phyloP scores from a whole-genome alignment of 2,113 vertebrate genomes.

The Mellivora capensis region DNA sequence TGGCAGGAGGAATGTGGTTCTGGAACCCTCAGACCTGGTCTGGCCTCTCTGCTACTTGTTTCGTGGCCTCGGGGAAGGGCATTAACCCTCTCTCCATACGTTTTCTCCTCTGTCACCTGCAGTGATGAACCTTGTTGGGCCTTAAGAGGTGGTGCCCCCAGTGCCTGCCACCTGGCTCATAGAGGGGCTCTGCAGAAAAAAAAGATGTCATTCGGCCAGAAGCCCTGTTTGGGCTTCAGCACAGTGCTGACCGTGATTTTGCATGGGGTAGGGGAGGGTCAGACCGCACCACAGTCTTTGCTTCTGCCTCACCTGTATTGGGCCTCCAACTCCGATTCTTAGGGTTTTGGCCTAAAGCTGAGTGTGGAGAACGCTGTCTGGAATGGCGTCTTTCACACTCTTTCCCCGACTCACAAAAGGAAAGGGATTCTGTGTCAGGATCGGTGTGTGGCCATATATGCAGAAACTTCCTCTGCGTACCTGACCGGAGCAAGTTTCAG shows the following conservation, averaged over 20 bases:
- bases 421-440: background rate
- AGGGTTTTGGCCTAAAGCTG: background rate
- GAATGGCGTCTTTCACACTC: background rate
- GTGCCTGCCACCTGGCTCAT: background rate
- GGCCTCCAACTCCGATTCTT: background rate
- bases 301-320: background rate
- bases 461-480: background rate
- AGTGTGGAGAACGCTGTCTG: background rate
- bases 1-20: background rate
- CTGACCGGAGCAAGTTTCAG: too few relatives aligned
- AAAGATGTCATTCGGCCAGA: accelerated
- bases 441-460: accelerated
- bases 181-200: background rate
- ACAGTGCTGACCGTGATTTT: accelerated
- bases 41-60: accelerated
- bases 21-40: background rate
- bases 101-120: background rate
- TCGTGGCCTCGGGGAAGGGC: accelerated
- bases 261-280: background rate
- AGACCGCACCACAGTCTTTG: background rate
- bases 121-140: too few relatives aligned
- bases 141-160: background rate
- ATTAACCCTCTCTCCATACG: too few relatives aligned
- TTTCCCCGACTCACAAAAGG: background rate
- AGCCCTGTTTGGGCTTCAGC: accelerated